A percentile compares a stretch with the other conserved stretches of the same genome.
These are phyloP conservation scores for Deroptyus accipitrinus DNA, from an alignment of 2,113 vertebrate species.

Conservation along the genomic window DNA sequence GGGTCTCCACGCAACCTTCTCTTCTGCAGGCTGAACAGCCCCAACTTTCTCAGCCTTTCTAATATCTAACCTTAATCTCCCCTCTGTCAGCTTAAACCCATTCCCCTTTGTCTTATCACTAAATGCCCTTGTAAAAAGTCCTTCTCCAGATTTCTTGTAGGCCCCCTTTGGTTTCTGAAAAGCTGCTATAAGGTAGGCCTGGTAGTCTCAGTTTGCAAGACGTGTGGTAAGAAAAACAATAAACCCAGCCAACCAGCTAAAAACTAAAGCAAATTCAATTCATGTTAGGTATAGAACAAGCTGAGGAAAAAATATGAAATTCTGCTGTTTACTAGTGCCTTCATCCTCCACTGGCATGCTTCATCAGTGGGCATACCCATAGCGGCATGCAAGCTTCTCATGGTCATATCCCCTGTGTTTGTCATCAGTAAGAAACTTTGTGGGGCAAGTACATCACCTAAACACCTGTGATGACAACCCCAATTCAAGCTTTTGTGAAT, in stretches of 20 bases:
- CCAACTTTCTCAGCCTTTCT: neutral
- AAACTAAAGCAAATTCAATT: neutral
- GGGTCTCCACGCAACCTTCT: too few relatives aligned
- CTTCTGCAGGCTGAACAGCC: too few relatives aligned
- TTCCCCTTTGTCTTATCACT: neutral
- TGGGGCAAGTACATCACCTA: neutral
- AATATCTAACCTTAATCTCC: neutral
- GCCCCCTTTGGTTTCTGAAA: neutral
- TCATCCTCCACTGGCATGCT: neutral
- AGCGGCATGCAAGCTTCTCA: neutral
- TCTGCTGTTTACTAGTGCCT: neutral
- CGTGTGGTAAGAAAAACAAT: neutral
- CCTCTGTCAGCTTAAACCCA: neutral
- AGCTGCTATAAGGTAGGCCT: neutral
- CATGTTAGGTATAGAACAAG: neutral
- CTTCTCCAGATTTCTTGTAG: neutral
- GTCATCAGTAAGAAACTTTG: neutral
- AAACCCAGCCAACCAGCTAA: neutral
- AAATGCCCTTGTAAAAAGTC: neutral
- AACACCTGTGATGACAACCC: neutral
- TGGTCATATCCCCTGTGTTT: neutral
- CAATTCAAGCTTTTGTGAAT: neutral
- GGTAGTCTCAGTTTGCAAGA: neutral
- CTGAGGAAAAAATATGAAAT: neutral
- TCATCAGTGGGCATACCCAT: neutral